phyloP scores from a whole-genome alignment of 2,888 invertebrate genomes.

The Euspilapteryx auroguttella region DNA sequence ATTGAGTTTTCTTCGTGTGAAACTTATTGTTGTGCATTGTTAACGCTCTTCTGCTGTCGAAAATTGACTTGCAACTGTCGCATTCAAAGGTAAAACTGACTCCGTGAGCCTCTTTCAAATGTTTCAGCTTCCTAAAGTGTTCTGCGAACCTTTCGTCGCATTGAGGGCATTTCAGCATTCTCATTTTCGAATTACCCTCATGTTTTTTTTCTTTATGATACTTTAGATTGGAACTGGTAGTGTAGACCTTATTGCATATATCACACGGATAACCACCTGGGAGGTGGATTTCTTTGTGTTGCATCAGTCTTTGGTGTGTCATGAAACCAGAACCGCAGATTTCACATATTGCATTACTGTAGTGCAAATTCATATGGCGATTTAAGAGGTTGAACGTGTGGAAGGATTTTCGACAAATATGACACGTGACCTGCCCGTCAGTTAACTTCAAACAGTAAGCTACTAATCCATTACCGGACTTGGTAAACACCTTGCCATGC shows the following conservation, averaged over 20 bases:
- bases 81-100: constrained; percentile 42
- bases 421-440: constrained; percentile 32
- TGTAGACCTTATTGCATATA: constrained; percentile 34
- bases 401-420: constrained; percentile 36
- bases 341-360: constrained; percentile 45
- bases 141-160: constrained; percentile 44
- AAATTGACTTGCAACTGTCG: constrained; percentile 26
- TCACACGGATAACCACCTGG: constrained; percentile 39
- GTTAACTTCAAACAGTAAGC: constrained; percentile 30
- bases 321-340: constrained; percentile 47
- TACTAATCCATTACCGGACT: constrained; percentile 42
- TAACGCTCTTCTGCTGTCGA: constrained; percentile 32
- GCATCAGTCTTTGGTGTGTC: constrained; percentile 38
- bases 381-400: constrained; percentile 43
- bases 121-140: constrained; percentile 46
- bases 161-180: constrained; percentile 43
- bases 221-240: constrained; percentile 35
- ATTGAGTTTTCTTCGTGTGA: constrained; percentile 41
- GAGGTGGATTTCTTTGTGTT: constrained; percentile 40
- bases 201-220: constrained; percentile 43
- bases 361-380: constrained; percentile 48
- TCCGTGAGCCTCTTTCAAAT: constrained; percentile 37
- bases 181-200: constrained; percentile 31
- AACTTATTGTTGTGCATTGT: constrained; percentile 43
- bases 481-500: constrained; percentile 43